These are phyloP conservation scores for Agriopis aurantiaria DNA, from an alignment of 2,888 invertebrate genomes.

Conservation along the genomic window DNA sequence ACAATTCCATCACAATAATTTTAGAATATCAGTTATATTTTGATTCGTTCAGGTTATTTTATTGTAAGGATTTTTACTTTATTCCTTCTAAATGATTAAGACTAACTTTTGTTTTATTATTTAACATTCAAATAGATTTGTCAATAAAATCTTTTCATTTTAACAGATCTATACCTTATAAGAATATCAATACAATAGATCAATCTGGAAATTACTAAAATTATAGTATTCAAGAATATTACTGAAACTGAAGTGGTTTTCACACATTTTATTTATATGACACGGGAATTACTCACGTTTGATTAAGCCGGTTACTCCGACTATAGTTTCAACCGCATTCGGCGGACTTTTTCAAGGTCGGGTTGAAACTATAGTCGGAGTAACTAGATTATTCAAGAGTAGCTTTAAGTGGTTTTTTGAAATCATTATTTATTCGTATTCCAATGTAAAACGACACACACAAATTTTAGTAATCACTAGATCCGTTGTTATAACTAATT, in stretches of 20 bases:
- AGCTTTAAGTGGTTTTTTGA: not conserved
- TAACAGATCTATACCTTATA: constrained; percentile 58
- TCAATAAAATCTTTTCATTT: constrained; percentile 81
- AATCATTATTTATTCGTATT: not conserved
- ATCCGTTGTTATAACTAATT: constrained; percentile 4
- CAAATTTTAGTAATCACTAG: constrained; percentile 13
- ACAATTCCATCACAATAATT: constrained; percentile 85
- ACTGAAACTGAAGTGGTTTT: too few species aligned
- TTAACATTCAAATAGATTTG: constrained; percentile 80
- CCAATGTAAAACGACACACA: not conserved
- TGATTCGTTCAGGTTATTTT: constrained; percentile 73
- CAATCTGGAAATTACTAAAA: constrained; percentile 8
- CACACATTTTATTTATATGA: too few species aligned
- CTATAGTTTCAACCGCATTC: too few species aligned
- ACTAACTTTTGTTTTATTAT: constrained; percentile 41
- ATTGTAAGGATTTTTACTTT: constrained; percentile 41
- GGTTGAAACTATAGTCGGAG: too few species aligned
- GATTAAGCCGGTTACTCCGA: too few species aligned
- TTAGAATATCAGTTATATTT: constrained; percentile 84
- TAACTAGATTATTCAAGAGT: too few species aligned
- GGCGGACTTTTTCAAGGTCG: too few species aligned
- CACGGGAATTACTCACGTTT: too few species aligned
- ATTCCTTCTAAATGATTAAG: constrained; percentile 35
- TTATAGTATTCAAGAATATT: not conserved
- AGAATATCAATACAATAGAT: not conserved